phyloP scores from a whole-genome alignment of 2,888 invertebrate species.

The Rhorus exstirpatorius region DNA sequence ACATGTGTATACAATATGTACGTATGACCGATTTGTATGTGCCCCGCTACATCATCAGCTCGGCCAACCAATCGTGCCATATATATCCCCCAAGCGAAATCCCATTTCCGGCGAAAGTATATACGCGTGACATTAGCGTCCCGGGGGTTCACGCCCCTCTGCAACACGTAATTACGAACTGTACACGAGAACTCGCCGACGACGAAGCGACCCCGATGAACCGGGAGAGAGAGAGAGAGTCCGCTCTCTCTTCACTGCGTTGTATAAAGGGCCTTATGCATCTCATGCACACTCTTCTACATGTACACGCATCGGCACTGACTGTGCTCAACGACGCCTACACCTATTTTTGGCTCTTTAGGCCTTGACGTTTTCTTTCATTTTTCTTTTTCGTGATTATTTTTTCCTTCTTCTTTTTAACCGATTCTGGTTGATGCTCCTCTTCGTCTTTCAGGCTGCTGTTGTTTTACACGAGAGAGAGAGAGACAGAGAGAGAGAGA shows the following conservation, averaged over 20 bases:
- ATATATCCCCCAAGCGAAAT: constrained; percentile 70
- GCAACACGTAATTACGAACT: constrained; percentile 73
- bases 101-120: constrained; percentile 76
- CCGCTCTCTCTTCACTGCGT: constrained; percentile 30
- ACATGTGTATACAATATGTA: too few species aligned
- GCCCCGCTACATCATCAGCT: constrained; percentile 16
- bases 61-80: constrained; percentile 50
- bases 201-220: constrained; percentile 42
- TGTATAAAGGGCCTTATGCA: constrained; percentile 3
- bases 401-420: constrained; percentile 27
- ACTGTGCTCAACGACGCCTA: constrained; percentile 33
- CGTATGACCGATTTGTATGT: constrained; percentile 6
- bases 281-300: constrained; percentile 12
- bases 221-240: constrained; percentile 16
- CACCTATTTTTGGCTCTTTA: constrained; percentile 67
- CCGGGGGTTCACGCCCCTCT: constrained; percentile 72
- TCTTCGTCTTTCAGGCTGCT: constrained; percentile 44
- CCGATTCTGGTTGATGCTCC: constrained; percentile 40
- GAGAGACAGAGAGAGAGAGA: neutral
- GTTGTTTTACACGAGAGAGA: constrained; percentile 40
- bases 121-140: constrained; percentile 75
- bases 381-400: constrained; percentile 31
- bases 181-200: constrained; percentile 64
- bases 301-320: constrained; percentile 16
- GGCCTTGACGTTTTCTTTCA: constrained; percentile 54